Evolutionary conservation across 2,888 invertebrate species (phyloP), one percentile per base, ranked within the genome.

Genomic region (Cerastis rubricosa): DNA sequence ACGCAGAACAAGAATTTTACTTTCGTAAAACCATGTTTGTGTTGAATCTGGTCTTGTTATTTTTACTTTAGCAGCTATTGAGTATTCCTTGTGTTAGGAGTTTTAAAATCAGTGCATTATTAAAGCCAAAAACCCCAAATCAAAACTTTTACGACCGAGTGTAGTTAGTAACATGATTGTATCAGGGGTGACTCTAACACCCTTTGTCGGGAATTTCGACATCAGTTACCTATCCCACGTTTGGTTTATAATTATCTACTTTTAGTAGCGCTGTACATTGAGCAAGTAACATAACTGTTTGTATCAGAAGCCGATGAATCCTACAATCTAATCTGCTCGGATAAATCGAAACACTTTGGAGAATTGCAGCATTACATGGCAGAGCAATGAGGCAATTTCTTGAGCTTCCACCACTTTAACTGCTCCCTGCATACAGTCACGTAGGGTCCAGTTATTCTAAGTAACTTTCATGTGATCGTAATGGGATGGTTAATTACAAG

Each of bases 321-420:
- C 22, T 69, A 61, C 61, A 54, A 81, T 66, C 76, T 82, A 70
- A 66, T 80, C 82, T 64, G 68, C 35, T 81, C 64, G 49, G 49
- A 67, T 76, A 76, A 81, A 80, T 76, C 47, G 82, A 81, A 80
- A 70, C 54, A 29, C 59, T 81, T 81, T 61, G 8, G 25, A 76
- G 69, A 76, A 81, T 81, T 77, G 82, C 82, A 71, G 71, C 51
- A 71, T 77, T 77, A 68, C 71, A 57, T 40, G 51, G 49, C 45
- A 64, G 63, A 49, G 71, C 63, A 59, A 77, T 71, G 77, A 25
- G 57, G 81, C 78, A 82, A 81, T 81, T 63, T 71, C 59, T 63
- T 49, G 14, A 71, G 71, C 40, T 77, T 71, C 80, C 67, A 73
- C 61, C n/a, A 77, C 68, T 81, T 81, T 43, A 5, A 49, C 59